Base-by-base conservation (phyloP, 2,797 vertebrate genomes). In the Rachycentron canadum region DNA sequence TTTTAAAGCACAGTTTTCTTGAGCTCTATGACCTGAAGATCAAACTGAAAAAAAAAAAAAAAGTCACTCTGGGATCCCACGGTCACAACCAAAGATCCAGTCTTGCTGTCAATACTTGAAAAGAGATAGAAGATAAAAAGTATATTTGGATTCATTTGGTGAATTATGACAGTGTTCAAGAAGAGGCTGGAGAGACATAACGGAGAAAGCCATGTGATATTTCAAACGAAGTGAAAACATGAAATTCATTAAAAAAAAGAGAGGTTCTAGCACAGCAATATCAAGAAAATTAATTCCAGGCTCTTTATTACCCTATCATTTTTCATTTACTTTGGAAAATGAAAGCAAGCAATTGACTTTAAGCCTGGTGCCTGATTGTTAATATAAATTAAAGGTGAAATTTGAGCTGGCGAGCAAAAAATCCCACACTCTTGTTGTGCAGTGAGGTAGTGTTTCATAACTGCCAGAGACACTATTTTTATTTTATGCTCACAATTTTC, bases 271-370 rank as follows among this genome's bases (percentile, higher is more conserved):
- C 58, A 23, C 43, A 40, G 59, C 30, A 26, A 32, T 21, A 49
- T 45, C 47, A n/a, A 34, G 69, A 61, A 69, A 73, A 66, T 41
- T 26, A 17, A 66, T 53, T 62, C 41, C 64, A 41, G 34, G 16
- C 32, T 60, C 43, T 56, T 76, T 74, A 69, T 66, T 82, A 70
- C 66, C 38, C 25, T 4, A 32, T 68, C n/a, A 19, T 53, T 75
- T 72, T 69, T 69, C 40, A 64, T 72, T 82, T 72, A 38, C 49
- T 74, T 82, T 67, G 4, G 26, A 69, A 56, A 75, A 47, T 71
- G 38, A 77, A 70, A 70, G 57, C 28, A 55, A 67, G 43, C 13
- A 63, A 62, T 57, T 68, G 53, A 73, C 57, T 68, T 52, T 26
- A 55, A 73, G 30, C 63, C 70, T 49, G 19, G 60, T 26, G 60